Conservation (phyloP, 2,888 invertebrate genomes). For the Lapara coniferarum region DNA sequence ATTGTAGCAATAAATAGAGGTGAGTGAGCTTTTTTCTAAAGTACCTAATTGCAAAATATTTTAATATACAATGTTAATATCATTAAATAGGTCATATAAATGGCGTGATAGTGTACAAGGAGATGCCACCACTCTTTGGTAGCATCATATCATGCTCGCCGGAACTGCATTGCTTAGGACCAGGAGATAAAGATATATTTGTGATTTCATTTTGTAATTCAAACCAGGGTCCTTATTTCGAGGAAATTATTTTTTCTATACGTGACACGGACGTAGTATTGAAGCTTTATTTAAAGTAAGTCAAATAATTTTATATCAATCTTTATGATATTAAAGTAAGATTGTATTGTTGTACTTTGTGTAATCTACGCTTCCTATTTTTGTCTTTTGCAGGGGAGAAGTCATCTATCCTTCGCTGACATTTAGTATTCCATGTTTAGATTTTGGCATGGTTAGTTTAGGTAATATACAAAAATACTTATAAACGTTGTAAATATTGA, state of each 20-base stretch:
- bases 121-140: conserved; percentile 79
- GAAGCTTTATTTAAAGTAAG: conserved; percentile 84
- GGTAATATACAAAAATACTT: conserved; percentile 63
- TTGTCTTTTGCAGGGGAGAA: conserved; percentile 75
- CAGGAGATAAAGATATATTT: conserved; percentile 80
- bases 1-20: conserved; percentile 83
- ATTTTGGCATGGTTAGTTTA: conserved; percentile 83
- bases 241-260: conserved; percentile 83
- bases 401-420: conserved; percentile 84
- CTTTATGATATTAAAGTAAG: background rate
- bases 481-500: background rate
- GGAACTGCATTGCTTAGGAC: conserved; percentile 65
- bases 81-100: conserved; percentile 81
- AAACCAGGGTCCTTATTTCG: conserved; percentile 85
- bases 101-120: conserved; percentile 79
- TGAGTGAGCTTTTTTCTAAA: conserved; percentile 40
- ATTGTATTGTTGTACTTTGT: no score
- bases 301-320: background rate
- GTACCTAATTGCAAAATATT: background rate
- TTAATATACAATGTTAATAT: background rate
- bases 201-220: conserved; percentile 82
- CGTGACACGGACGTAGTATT: conserved; percentile 83
- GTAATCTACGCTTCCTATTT: background rate
- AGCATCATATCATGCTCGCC: conserved; percentile 83
- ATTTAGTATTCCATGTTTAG: conserved; percentile 78